Evolutionary conservation across 2,113 vertebrate genomes (phyloP).

Genomic region (Oncorhynchus mykiss): DNA sequence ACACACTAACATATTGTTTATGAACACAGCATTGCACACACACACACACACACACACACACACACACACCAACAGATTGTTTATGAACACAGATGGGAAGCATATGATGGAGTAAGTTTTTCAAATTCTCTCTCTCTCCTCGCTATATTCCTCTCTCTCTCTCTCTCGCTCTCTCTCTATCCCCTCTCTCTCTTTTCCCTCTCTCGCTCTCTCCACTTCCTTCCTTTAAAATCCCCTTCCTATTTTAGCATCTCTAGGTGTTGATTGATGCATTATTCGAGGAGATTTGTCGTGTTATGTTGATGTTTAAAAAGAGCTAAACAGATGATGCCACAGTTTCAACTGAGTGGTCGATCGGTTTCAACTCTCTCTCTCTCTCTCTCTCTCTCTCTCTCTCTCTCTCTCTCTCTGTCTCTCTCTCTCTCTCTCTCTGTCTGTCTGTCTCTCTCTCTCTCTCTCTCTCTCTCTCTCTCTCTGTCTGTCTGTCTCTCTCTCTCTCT

Average conservation of each 20-base stretch:
- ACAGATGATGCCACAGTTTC: too few relatives aligned
- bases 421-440: slow-evolving; percentile 1
- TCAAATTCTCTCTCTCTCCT: slow-evolving; percentile 21
- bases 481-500: not conserved
- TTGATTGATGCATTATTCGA: not conserved
- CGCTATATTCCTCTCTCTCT: not conserved
- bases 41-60: slow-evolving; percentile 18
- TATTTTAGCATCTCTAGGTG: not conserved
- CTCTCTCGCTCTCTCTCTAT: not conserved
- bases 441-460: not conserved
- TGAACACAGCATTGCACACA: slow-evolving; percentile 16
- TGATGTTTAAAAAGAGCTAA: not conserved
- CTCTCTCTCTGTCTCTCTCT: not conserved
- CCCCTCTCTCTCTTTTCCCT: too few relatives aligned
- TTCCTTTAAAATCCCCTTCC: slow-evolving; percentile 6
- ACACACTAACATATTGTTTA: slow-evolving; percentile 48
- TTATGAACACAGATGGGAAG: slow-evolving; percentile 48
- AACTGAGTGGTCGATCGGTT: not conserved
- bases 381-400: not conserved
- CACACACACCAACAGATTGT: slow-evolving; percentile 19
- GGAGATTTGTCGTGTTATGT: not conserved
- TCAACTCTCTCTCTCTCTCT: not conserved
- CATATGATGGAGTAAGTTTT: slow-evolving; percentile 39
- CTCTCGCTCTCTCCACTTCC: too few relatives aligned
- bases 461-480: slow-evolving; percentile 6